Evolutionary conservation across 2,888 invertebrate species (phyloP).

Genomic region (Tromatobia lineatoria): DNA sequence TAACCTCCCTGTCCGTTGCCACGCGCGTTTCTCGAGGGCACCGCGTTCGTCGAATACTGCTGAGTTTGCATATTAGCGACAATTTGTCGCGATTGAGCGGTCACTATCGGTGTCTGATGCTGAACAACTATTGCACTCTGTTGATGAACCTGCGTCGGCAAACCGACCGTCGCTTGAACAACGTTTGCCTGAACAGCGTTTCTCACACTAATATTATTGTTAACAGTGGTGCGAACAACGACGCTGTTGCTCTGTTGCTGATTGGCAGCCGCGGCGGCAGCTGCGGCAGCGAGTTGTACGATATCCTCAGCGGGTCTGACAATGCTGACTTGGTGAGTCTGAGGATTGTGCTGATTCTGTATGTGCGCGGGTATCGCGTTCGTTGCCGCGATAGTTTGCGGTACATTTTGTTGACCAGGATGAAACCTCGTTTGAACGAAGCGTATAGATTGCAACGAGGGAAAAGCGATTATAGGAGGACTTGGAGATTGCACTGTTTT

Average conservation of each 20-base stretch:
- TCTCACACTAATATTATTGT: conserved; percentile 67
- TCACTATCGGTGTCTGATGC: conserved; percentile 75
- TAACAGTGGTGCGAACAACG: conserved; percentile 52
- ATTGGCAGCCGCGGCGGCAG: conserved; percentile 59
- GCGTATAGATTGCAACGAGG: conserved; percentile 82
- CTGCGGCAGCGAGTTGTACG: conserved; percentile 73
- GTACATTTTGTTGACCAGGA: conserved; percentile 61
- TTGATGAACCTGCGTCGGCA: conserved; percentile 75
- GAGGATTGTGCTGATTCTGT: conserved; percentile 70
- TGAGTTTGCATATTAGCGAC: conserved; percentile 73
- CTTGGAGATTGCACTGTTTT: conserved; percentile 81
- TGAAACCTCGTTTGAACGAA: conserved; percentile 83
- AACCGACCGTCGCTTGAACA: conserved; percentile 71
- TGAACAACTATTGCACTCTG: conserved; percentile 81
- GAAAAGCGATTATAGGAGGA: conserved; percentile 82
- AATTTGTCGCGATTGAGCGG: conserved; percentile 75
- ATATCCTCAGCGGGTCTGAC: conserved; percentile 79
- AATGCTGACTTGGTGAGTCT: conserved; percentile 77
- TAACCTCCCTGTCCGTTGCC: conserved; percentile 78
- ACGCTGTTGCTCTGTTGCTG: conserved; percentile 66
- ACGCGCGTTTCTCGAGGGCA: conserved; percentile 78
- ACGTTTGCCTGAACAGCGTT: conserved; percentile 67
- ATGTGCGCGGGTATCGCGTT: conserved; percentile 63
- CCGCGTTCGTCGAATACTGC: conserved; percentile 75
- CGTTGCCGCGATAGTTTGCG: conserved; percentile 50